Base-by-base conservation (phyloP, 2,113 vertebrate genomes). In the Coreoperca whiteheadi region DNA sequence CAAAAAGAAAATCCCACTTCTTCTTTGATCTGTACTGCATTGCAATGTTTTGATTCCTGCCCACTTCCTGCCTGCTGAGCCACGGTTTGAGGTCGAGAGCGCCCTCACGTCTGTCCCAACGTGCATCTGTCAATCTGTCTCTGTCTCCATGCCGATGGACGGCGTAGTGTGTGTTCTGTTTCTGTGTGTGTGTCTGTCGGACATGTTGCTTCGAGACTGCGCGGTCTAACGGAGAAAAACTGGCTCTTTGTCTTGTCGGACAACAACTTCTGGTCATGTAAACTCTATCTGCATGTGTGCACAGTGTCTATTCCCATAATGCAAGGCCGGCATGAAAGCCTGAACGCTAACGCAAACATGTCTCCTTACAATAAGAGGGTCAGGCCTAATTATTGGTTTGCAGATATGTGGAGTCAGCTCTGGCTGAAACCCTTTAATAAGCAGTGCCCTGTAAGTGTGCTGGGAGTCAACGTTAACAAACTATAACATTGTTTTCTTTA, bases 121-220 rank as follows among this genome's bases (percentile, higher is more conserved):
- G 28, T 77, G 41, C 76, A 39, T 91, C 73, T 84, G 82, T 90
- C 75, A 68, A 57, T 86, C 39, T 90, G 85, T 88, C 63, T 89
- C 41, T 81, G 88, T 91, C 79, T 87, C 65, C 37, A 59, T 90
- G 86, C 85, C 51, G 51, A 81, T 79, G 76, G 88, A 56, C 70
- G 21, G 57, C 59, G 6, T 39, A 63, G 73, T 61, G 70, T 59
- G 39, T 75, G 50, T 65, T 0, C 28, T 50, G 3, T 57, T 25
- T 78, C 5, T 69, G 50, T 82, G 63, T 70, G 80, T 89, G 60
- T 76, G 60, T 84, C 11, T 82, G 82, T 89, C 37, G 59, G 88
- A 84, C 56, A 46, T 67, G 76, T 74, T 84, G 68, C 74, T 71
- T 73, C 2, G 28, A 63, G 65, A 63, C 73, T 57, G 83, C 85